These are phyloP conservation scores for Bombus soroeensis DNA, from an alignment of 1,140 invertebrate species.

Conservation along the genomic window DNA sequence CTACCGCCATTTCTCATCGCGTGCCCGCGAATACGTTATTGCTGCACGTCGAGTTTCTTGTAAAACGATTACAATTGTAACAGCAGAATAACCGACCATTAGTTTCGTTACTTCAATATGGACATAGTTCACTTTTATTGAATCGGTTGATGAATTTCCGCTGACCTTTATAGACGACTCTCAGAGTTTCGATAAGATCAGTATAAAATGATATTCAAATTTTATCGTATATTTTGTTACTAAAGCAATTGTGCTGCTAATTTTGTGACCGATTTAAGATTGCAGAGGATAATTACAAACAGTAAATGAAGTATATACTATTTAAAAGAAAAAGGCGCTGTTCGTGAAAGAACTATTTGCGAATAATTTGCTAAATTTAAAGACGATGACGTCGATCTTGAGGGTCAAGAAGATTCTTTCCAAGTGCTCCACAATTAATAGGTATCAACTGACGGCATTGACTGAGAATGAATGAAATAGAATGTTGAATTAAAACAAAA, in stretches of 20 bases:
- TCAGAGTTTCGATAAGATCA: too few relatives aligned
- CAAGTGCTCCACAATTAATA: background rate
- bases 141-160: background rate
- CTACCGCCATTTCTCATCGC: conserved; percentile 40
- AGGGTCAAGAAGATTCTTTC: too few relatives aligned
- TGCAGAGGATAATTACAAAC: too few relatives aligned
- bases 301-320: too few relatives aligned
- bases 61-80: conserved; percentile 29
- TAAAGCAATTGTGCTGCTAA: too few relatives aligned
- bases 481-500: too few relatives aligned
- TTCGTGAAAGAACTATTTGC: background rate
- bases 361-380: background rate
- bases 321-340: background rate
- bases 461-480: background rate
- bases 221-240: background rate
- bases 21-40: conserved; percentile 6
- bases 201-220: too few relatives aligned
- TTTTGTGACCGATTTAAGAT: too few relatives aligned
- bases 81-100: background rate
- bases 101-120: background rate
- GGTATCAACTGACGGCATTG: too few relatives aligned
- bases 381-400: too few relatives aligned
- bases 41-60: conserved; percentile 1
- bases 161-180: background rate
- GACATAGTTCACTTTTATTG: background rate